Conservation (phyloP, 1,140 invertebrate species). For the Drosophila navojoa region DNA sequence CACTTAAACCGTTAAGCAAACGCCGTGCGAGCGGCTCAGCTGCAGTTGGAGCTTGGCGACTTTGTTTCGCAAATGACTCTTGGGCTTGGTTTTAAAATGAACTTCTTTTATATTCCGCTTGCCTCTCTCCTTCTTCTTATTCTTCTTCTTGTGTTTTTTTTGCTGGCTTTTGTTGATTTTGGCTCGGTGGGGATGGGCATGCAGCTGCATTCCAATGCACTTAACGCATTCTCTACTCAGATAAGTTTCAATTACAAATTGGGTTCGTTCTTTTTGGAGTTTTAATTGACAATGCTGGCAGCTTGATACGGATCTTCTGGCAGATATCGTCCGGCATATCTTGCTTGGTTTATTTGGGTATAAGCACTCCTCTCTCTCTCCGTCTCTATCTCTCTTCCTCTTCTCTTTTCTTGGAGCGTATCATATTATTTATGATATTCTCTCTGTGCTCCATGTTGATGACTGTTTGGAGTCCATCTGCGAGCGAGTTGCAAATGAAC, state of each 20-base stretch:
- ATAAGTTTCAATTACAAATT: conserved; percentile 82
- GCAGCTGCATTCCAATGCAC: conserved; percentile 66
- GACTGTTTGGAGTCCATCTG: not conserved
- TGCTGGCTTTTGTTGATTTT: conserved; percentile 9
- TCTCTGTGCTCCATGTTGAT: not conserved
- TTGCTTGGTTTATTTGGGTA: not conserved
- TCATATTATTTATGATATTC: conserved; percentile 3
- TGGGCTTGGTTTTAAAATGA: conserved; percentile 63
- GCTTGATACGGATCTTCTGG: conserved; percentile 59
- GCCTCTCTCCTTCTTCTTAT: not conserved
- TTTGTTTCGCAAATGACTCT: conserved; percentile 57
- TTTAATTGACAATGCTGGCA: conserved; percentile 72
- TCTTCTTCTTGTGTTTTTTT: not conserved
- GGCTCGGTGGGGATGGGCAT: conserved; percentile 35
- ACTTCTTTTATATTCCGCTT: conserved; percentile 41
- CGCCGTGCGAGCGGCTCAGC: conserved; percentile 45
- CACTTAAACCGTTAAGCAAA: conserved; percentile 81
- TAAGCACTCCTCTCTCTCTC: not conserved
- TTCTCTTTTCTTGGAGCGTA: not conserved
- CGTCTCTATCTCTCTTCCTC: too few relatives aligned
- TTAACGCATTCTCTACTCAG: conserved; percentile 72
- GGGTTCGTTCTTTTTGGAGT: conserved; percentile 62
- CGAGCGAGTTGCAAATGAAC: conserved; percentile 1
- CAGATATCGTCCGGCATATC: not conserved
- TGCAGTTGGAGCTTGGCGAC: conserved; percentile 28